A percentile compares a stretch with the other conserved stretches of the same genome.
These are phyloP conservation scores for Geodia barretti DNA, from an alignment of 37 sponge, comb jelly and placozoan genomes.

Conservation along the genomic window DNA sequence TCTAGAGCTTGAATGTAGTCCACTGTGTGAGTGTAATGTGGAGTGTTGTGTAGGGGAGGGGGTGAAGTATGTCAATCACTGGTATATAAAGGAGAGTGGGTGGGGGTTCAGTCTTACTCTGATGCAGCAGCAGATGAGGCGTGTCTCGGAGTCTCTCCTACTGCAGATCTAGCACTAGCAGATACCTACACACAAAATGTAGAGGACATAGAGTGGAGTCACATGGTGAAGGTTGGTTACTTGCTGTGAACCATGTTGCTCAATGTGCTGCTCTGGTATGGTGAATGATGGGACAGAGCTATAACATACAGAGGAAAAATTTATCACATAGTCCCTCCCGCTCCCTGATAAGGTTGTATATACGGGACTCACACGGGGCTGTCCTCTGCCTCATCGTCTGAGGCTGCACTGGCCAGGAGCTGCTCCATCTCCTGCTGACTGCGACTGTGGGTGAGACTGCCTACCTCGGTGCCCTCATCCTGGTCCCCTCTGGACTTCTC, in stretches of 20 bases:
- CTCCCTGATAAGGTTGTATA: not conserved
- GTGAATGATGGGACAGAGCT: not conserved
- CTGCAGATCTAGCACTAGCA: too few species aligned
- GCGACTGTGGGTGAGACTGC: conserved; percentile 32
- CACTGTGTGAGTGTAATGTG: not conserved
- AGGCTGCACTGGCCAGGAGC: conserved; percentile 44
- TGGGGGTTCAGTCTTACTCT: too few species aligned
- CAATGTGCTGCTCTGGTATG: not conserved
- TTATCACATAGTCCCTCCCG: not conserved
- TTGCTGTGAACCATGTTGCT: not conserved
- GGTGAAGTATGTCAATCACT: too few species aligned
- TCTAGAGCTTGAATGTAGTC: not conserved
- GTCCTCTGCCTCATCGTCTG: conserved; percentile 15
- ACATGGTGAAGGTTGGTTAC: too few species aligned
- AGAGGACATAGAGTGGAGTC: too few species aligned
- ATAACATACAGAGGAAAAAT: not conserved
- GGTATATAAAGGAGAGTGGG: too few species aligned
- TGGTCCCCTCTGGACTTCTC: not conserved
- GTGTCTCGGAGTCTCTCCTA: too few species aligned
- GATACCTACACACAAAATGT: too few species aligned
- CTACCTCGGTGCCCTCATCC: too few species aligned
- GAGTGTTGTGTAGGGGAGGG: too few species aligned
- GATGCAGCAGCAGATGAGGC: too few species aligned
- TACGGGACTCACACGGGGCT: not conserved
- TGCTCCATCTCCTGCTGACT: conserved; percentile 49